Conservation (phyloP, 1,140 invertebrate species). For the Drosophila baimaii region DNA sequence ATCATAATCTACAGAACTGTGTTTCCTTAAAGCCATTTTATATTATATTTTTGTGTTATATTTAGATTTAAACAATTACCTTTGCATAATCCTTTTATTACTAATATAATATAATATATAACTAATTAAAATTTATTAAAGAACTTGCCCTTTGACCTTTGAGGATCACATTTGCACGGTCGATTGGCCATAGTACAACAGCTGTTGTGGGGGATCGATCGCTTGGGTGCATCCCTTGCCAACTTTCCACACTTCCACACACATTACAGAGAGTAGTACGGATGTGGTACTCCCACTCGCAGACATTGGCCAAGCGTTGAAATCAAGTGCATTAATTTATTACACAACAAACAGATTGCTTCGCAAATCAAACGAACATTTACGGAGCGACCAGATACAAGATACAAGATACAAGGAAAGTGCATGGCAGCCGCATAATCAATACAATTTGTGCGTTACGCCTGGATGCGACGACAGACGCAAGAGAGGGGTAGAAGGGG, state of each 20-base stretch:
- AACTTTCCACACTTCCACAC: constrained; percentile 7
- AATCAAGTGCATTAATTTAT: constrained; percentile 81
- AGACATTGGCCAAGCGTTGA: constrained; percentile 61
- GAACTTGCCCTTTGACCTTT: constrained; percentile 15
- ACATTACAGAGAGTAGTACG: no score
- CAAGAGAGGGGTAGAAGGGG: neutral
- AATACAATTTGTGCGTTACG: constrained; percentile 72
- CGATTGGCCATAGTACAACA: constrained; percentile 11
- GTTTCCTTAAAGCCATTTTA: no score
- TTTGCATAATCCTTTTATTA: no score
- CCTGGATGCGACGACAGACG: constrained; percentile 36
- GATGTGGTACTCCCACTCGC: constrained; percentile 2
- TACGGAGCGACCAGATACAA: constrained; percentile 51
- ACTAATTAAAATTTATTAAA: neutral
- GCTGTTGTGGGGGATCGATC: constrained; percentile 6
- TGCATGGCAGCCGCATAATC: constrained; percentile 62
- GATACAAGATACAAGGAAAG: constrained; percentile 51
- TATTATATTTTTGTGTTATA: no score
- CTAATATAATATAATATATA: no score
- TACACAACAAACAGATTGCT: constrained; percentile 76
- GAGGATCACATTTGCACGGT: constrained; percentile 9
- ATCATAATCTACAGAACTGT: no score
- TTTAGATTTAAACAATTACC: no score
- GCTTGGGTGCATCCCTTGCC: constrained; percentile 4
- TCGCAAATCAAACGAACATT: constrained; percentile 72